A percentile compares a stretch with the other conserved stretches of the same genome.
Conservation (phyloP, 2,888 invertebrate genomes). For the Sthenelais limicola region DNA sequence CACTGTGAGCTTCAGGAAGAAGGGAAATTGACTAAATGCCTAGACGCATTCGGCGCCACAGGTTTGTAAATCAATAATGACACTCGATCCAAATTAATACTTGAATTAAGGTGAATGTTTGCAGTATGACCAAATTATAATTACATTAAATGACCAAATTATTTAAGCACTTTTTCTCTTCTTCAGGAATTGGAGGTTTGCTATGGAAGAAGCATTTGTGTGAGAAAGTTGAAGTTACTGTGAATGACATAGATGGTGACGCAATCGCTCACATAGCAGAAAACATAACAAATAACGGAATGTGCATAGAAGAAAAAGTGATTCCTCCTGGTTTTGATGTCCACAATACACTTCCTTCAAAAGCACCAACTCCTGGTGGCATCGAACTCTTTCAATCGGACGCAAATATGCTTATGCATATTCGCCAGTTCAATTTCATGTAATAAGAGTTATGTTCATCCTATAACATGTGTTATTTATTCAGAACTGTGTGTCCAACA, state of each 20-base stretch:
- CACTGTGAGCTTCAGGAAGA: conserved; percentile 21
- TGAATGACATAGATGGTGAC: conserved; percentile 34
- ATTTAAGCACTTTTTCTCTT: background rate
- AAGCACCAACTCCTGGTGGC: background rate
- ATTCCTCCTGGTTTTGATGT: background rate
- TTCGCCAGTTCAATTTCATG: conserved; percentile 46
- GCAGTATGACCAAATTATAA: conserved; percentile 3
- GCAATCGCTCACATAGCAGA: background rate
- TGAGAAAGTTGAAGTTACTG: conserved; percentile 21
- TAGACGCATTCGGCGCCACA: conserved; percentile 40
- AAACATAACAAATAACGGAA: conserved; percentile 21
- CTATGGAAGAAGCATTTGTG: conserved; percentile 41
- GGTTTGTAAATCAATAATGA: background rate
- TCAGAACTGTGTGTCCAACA: no score
- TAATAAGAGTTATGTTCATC: no score
- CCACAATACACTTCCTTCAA: background rate
- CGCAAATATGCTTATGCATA: conserved; percentile 43
- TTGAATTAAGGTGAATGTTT: background rate
- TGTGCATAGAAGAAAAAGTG: background rate
- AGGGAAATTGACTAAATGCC: conserved; percentile 3
- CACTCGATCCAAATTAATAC: background rate
- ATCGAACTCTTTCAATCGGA: conserved; percentile 33
- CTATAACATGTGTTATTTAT: no score
- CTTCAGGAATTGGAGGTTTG: conserved; percentile 41
- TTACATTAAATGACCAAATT: background rate